Base-by-base conservation (phyloP, 2,888 invertebrate genomes). In the Euplexia lucipara region DNA sequence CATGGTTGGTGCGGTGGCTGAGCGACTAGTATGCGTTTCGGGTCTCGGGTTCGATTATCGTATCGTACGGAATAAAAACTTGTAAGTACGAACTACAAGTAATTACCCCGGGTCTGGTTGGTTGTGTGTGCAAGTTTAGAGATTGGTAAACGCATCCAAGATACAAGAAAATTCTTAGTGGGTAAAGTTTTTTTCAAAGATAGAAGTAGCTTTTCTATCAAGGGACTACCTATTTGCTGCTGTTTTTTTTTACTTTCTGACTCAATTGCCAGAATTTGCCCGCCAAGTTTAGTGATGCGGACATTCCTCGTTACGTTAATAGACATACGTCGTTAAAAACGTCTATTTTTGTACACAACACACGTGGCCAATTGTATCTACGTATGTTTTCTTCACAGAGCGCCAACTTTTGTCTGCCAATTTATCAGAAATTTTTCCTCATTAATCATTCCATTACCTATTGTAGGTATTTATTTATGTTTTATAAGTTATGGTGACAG, bases 361-460 rank as follows among this genome's bases (percentile, higher is more conserved):
- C 70, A 74, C 63, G 77, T 78, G 78, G 54, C 45, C 42, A 60
- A 58, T 63, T 62, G 35, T 48, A 30, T 14, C 18, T 22, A 47
- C 34, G 22, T 48, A 45, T 65, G 48, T 63, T 64, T 61, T 76
- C 54, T 51, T 52, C 18, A 22, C 10, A 1, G 20, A n/a, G 45
- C 47, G 73, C 78, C 68, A 77, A 72, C 14, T 47, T 56, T 18
- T 16, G 58, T n/a, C 54, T 59, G 60, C 73, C 68, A 73, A 73
- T 35, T 49, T 26, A 49, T 44, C 22, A 22, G n/a, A 34, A 54
- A 41, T 1, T 35, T 44, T 66, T 75, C 22, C 42, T 41, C 30
- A 34, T 63, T 57, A 45, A 57, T 61, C 41, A 49, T 64, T n/a
- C 8, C 4, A 20, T 1, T 39, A n/a, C 41, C 35, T 51, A 37